A percentile compares a stretch with the other conserved stretches of the same genome.
phyloP scores from a whole-genome alignment of 2,113 vertebrate genomes.

The Prochilodus magdalenae region DNA sequence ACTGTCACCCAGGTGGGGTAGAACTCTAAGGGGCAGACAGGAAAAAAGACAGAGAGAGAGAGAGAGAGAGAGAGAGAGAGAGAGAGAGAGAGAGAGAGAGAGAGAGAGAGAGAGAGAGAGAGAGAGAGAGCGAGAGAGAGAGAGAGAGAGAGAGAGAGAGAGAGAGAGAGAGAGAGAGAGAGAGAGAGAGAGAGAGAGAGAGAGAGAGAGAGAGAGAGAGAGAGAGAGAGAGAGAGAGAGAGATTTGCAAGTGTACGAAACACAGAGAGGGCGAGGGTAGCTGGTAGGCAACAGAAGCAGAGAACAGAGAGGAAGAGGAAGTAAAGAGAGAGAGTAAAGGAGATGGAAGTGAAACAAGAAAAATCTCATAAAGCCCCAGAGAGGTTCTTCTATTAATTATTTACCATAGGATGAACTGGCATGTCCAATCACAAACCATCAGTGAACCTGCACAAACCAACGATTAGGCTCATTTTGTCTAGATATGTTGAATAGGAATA shows the following conservation, averaged over 20 bases:
- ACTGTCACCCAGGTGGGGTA: constrained; percentile 11
- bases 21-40: constrained; percentile 16
- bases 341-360: neutral
- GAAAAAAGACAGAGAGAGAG: neutral
- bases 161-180: neutral
- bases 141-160: neutral
- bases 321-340: neutral
- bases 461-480: constrained; percentile 44
- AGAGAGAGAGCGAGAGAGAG: neutral
- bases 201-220: no score
- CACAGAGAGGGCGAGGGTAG: neutral
- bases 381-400: constrained; percentile 54
- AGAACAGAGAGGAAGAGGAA: neutral
- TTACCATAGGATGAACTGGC: constrained; percentile 45
- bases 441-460: constrained; percentile 49
- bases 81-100: no score
- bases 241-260: neutral
- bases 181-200: neutral
- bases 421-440: constrained; percentile 55
- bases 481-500: constrained; percentile 13
- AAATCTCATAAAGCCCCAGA: constrained; percentile 15
- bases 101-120: neutral
- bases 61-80: no score
- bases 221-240: neutral
- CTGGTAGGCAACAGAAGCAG: neutral